Percentiles rank a stretch among this genome's conserved stretches.
These are phyloP conservation scores for Xestia sexstrigata DNA, from an alignment of 2,888 invertebrate genomes.

Conservation along the genomic window DNA sequence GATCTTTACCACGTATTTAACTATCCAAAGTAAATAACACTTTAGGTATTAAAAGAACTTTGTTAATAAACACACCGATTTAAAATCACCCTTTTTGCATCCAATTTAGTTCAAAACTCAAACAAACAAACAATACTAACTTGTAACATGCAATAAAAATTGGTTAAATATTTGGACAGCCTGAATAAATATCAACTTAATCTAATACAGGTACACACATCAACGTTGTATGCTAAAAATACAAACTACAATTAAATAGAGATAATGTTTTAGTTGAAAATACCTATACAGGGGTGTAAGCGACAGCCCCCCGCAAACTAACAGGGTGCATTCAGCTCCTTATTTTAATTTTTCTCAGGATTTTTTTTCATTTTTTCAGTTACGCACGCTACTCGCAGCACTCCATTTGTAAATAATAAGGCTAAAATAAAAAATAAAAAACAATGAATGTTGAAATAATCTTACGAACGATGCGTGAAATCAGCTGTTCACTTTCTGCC, in stretches of 20 bases:
- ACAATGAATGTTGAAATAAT: too few relatives aligned
- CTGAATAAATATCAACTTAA: conserved; percentile 75
- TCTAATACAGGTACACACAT: conserved; percentile 66
- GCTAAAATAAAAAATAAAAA: too few relatives aligned
- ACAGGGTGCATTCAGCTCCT: too few relatives aligned
- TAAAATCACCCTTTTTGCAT: conserved; percentile 31
- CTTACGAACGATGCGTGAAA: too few relatives aligned
- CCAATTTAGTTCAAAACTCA: conserved; percentile 60
- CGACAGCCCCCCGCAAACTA: too few relatives aligned
- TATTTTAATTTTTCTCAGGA: too few relatives aligned
- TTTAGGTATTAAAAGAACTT: conserved; percentile 16
- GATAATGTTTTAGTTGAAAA: background rate
- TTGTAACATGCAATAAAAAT: conserved; percentile 67
- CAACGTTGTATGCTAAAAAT: conserved; percentile 52
- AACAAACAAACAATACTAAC: conserved; percentile 63
- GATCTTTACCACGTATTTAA: background rate
- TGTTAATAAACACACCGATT: conserved; percentile 32
- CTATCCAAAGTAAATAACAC: conserved; percentile 10
- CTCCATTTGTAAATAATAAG: too few relatives aligned
- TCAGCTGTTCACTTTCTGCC: too few relatives aligned
- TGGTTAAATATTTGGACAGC: conserved; percentile 72
- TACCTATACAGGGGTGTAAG: background rate
- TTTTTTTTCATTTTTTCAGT: too few relatives aligned
- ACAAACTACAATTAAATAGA: conserved; percentile 48
- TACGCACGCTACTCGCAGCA: too few relatives aligned